These are phyloP conservation scores for Papilio dardanus DNA, from an alignment of 1,140 invertebrate species.

Conservation along the genomic window DNA sequence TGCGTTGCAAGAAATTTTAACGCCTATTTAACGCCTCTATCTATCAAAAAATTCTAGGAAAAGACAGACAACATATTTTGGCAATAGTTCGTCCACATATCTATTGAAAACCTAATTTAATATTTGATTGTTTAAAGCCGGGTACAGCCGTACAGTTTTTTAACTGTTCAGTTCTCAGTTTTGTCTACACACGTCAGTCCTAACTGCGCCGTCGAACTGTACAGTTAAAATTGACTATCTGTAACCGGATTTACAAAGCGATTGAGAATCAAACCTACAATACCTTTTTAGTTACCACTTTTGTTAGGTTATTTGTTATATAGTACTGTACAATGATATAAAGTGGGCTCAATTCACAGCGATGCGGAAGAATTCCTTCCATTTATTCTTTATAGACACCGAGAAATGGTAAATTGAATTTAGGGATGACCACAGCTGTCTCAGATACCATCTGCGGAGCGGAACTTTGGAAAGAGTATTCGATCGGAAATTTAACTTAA, in stretches of 20 bases:
- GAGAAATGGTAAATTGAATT: constrained; percentile 33
- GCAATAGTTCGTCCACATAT: no score
- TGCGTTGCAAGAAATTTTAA: no score
- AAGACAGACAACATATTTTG: no score
- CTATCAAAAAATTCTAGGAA: no score
- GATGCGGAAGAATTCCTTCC: constrained; percentile 20
- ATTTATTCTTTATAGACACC: constrained; percentile 33
- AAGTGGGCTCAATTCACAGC: not conserved
- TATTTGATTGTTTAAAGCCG: no score
- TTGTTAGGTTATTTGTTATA: not conserved
- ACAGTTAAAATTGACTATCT: no score
- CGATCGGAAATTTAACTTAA: constrained; percentile 15
- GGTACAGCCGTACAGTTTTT: no score
- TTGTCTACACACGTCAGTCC: no score
- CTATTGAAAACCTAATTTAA: no score
- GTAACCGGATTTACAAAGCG: not conserved
- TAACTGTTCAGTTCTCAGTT: no score
- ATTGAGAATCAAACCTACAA: not conserved
- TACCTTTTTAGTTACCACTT: not conserved
- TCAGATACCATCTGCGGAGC: constrained; percentile 19
- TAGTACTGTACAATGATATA: not conserved
- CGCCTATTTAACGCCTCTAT: no score
- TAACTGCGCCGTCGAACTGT: no score
- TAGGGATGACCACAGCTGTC: constrained; percentile 33
- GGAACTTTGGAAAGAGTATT: constrained; percentile 13